Base-by-base conservation (phyloP, 2,797 vertebrate genomes). In the Neosalanx taihuensis region DNA sequence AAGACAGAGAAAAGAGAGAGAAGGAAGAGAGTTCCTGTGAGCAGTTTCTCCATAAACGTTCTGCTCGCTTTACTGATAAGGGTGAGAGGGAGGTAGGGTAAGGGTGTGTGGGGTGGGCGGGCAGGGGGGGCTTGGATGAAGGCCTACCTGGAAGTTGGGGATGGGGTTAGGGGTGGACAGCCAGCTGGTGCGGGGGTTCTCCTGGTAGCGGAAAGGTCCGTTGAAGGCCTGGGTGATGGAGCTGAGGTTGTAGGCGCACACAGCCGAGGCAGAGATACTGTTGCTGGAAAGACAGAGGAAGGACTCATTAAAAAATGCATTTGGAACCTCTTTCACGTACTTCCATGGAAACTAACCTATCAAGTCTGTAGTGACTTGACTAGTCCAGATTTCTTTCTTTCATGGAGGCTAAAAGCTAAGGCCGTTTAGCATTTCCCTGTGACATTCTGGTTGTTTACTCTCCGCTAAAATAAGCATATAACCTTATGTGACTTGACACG, bases 231-330 rank as follows among this genome's bases (percentile, higher is more conserved):
- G 94, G 0, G 93, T 93, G 85, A 99, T 92, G 86, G 97, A 89
- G 26, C 95, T 98, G 84, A 99, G 89, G 84, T 99, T 99, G 92
- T 96, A 99, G 83, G 96, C 93, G 30, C 97, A 99, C 73, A 99
- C 94, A 0, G 97, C 97, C 0, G 97, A 98, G 1, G 96, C 97
- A 0, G 96, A 95, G 62, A 99, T 95, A 74, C 97, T 99, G 90
- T 98, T 99, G 83, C 97, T 99, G 84, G 3, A 67, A 60, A 59
- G 68, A 61, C 35, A 62, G 26, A 60, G 17, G 7, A 46, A 33
- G 56, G 23, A 15, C 30, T 10, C n/a, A 12, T 41, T 13, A 1
- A 46, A 46, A 46, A 46, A 13, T 13, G 37, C 37, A 41, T 41
- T 12, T 41, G 10, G 9, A 7, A 41, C 37, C 41, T 13, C 10